Evolutionary conservation across 2,113 vertebrate genomes (phyloP).

Genomic region (Platycercus adscitus): DNA sequence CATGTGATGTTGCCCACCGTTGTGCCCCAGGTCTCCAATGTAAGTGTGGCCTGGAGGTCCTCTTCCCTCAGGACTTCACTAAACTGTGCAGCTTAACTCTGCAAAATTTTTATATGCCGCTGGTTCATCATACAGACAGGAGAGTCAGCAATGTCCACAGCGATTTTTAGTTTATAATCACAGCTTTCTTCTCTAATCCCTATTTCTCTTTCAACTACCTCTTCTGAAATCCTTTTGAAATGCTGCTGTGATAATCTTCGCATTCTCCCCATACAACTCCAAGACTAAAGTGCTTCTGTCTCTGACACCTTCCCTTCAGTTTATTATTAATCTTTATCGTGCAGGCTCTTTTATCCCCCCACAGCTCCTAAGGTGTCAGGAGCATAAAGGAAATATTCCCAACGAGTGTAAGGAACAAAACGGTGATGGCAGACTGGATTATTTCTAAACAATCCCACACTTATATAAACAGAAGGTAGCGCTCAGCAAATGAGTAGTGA

Average conservation of each 20-base stretch:
- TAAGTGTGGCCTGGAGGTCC: background rate
- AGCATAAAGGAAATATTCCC: background rate
- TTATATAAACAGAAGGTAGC: constrained; percentile 1
- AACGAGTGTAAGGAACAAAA: background rate
- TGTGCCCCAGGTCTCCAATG: background rate
- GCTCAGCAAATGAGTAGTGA: background rate
- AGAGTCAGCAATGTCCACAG: background rate
- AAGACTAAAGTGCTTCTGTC: background rate
- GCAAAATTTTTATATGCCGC: background rate
- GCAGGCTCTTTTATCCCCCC: background rate
- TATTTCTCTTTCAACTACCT: background rate
- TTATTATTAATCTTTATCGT: background rate
- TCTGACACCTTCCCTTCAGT: background rate
- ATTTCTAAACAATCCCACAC: constrained; percentile 7
- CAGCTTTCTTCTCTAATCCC: background rate
- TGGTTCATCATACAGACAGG: background rate
- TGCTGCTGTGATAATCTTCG: background rate
- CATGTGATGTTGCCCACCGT: fast-evolving
- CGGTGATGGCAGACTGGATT: background rate
- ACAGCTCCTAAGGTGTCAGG: background rate
- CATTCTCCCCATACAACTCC: background rate
- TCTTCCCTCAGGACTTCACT: background rate
- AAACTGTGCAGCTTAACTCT: background rate
- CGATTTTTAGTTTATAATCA: background rate
- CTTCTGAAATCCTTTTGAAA: background rate